phyloP scores from a whole-genome alignment of 2,113 vertebrate genomes.

The Archilochus colubris region DNA sequence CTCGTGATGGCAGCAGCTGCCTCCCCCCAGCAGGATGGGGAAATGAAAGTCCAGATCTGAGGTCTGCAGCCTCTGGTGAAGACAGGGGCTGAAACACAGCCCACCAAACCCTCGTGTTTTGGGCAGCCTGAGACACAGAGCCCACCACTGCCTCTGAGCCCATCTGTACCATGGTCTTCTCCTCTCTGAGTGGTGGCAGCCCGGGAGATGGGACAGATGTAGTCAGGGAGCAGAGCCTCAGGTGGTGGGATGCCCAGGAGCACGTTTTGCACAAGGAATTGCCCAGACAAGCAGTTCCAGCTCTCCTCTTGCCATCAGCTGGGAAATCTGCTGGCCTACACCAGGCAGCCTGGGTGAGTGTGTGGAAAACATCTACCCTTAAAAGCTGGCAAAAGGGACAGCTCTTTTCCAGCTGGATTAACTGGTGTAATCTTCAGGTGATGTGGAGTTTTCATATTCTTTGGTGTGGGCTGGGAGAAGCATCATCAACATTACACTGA shows the following conservation, averaged over 20 bases:
- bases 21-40: rapidly evolving
- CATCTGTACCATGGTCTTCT: not conserved
- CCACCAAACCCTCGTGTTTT: not conserved
- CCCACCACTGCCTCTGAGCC: not conserved
- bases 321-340: not conserved
- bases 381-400: not conserved
- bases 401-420: not conserved
- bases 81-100: rapidly evolving
- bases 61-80: not conserved
- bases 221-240: not conserved
- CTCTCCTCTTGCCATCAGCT: not conserved
- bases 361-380: not conserved
- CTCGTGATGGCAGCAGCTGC: not conserved
- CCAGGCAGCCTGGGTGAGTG: not conserved
- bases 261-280: not conserved
- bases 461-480: not conserved
- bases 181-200: rapidly evolving
- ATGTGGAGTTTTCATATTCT: not conserved
- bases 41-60: not conserved
- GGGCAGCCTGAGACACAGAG: not conserved
- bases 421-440: not conserved
- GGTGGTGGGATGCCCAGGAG: not conserved
- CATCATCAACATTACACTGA: rapidly evolving
- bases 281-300: not conserved
- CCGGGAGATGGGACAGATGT: not conserved